Evolutionary conservation across 2,888 invertebrate species (phyloP), one percentile per base, ranked within the genome.

Genomic region (Melolontha melolontha): DNA sequence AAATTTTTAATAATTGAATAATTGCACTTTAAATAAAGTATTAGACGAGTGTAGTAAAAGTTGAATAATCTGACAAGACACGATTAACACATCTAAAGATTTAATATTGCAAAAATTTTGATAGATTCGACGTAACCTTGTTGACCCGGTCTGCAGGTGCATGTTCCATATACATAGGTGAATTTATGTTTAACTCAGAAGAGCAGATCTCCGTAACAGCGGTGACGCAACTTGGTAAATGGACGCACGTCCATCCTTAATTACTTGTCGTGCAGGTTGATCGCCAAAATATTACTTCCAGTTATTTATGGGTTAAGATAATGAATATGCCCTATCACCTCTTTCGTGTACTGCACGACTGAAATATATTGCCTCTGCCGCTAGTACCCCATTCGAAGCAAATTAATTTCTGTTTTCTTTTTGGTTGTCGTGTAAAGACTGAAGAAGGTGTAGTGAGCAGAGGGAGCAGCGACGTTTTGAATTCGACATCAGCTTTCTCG

Each of bases 231-330:
- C 51, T 55, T 69, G 17, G 72, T 72, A 68, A 70, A 72, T 72
- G 69, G 69, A 52, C 65, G 66, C 72, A 70, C 68, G 70, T 70
- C 70, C 64, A 66, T 50, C 59, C 52, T 69, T 72, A 70, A 72
- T 72, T 72, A 72, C 64, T 59, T 49, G 47, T 70, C 70, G 70
- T 69, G 54, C 68, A 65, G 63, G 70, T 42, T 64, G 70, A 72
- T 72, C 69, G 70, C 70, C 72, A 70, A 72, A 72, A 69, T 72
- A 72, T 70, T 72, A 68, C 70, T 57, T 64, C 42, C 52, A 68
- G 67, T 70, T 69, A 72, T 72, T 72, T 72, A 72, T 70, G 69
- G 65, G 70, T 49, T 64, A 39, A 47, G 17, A 64, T 68, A 68
- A 68, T 64, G 68, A 63, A 68, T 68, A 52, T 64, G 64, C 64